These are phyloP conservation scores for Sebastes melanostomus DNA, from an alignment of 2,797 vertebrate species.

Conservation along the genomic window DNA sequence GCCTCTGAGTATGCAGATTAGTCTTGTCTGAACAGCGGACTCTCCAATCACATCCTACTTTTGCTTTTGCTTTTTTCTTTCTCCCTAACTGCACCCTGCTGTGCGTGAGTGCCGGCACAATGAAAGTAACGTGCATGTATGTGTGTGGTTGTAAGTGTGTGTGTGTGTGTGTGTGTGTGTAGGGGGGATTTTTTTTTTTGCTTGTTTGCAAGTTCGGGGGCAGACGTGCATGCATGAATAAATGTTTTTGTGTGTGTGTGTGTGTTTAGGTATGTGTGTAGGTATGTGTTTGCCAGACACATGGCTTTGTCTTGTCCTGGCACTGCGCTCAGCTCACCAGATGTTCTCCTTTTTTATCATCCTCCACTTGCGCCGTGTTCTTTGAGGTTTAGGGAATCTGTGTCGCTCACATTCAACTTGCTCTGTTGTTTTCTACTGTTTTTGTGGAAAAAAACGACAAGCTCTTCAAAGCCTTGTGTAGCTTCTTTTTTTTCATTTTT, in stretches of 20 bases:
- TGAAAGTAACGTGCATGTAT: conserved; percentile 40
- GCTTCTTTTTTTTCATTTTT: conserved; percentile 13
- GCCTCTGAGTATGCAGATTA: conserved; percentile 83
- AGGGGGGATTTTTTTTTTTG: conserved; percentile 31
- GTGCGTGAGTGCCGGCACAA: conserved; percentile 59
- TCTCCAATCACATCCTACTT: conserved; percentile 75
- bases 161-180: conserved; percentile 8
- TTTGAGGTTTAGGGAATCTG: conserved; percentile 74
- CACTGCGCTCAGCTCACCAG: conserved; percentile 81
- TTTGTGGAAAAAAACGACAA: conserved; percentile 26
- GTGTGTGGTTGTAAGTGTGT: conserved; percentile 13
- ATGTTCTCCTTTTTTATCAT: conserved; percentile 87
- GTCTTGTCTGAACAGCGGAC: conserved; percentile 77
- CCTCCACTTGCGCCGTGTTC: conserved; percentile 77
- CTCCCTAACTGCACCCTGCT: conserved; percentile 63
- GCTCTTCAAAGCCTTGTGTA: conserved; percentile 34
- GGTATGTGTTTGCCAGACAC: conserved; percentile 78
- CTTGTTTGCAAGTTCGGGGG: conserved; percentile 73
- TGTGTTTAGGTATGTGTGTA: conserved; percentile 61
- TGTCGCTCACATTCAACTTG: conserved; percentile 63
- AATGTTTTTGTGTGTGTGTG: conserved; percentile 36
- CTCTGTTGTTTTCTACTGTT: conserved; percentile 61
- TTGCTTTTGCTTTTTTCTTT: conserved; percentile 49
- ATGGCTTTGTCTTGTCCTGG: conserved; percentile 85
- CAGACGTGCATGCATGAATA: conserved; percentile 71